Evolutionary conservation across 2,888 invertebrate species (phyloP).

Genomic region (Nymphalis polychloros): DNA sequence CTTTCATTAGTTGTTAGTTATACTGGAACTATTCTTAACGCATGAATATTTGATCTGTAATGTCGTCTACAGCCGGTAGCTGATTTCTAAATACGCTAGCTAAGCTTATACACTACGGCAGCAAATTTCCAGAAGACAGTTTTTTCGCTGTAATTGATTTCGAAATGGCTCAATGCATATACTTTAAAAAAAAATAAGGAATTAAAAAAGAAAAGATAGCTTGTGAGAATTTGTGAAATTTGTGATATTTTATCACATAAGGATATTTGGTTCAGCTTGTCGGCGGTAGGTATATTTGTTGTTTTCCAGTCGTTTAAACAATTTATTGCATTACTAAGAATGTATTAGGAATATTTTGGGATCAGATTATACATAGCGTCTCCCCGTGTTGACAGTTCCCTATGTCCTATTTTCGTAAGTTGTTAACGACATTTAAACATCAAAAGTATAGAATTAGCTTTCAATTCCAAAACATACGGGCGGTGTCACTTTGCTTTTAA

Average conservation of each 20-base stretch:
- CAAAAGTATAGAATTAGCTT: constrained; percentile 11
- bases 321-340: constrained; percentile 11
- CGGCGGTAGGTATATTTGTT: too few species aligned
- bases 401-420: constrained; percentile 27
- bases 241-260: too few species aligned
- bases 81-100: too few species aligned
- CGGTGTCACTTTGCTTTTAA: constrained; percentile 10
- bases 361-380: constrained; percentile 14
- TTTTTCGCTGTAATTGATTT: too few species aligned
- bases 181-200: too few species aligned
- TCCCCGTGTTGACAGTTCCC: constrained; percentile 19
- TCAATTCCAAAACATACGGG: constrained; percentile 8
- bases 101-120: too few species aligned
- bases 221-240: too few species aligned
- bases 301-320: too few species aligned
- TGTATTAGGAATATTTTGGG: constrained; percentile 19
- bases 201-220: too few species aligned
- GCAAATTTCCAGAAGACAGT: too few species aligned
- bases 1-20: constrained; percentile 15
- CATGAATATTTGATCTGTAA: constrained; percentile 4
- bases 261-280: too few species aligned
- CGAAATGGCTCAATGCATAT: too few species aligned
- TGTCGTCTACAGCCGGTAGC: neutral
- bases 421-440: constrained; percentile 36
- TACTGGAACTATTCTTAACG: constrained; percentile 13